Conservation (phyloP, 2,888 invertebrate genomes). For the Caradrina kadenii region DNA sequence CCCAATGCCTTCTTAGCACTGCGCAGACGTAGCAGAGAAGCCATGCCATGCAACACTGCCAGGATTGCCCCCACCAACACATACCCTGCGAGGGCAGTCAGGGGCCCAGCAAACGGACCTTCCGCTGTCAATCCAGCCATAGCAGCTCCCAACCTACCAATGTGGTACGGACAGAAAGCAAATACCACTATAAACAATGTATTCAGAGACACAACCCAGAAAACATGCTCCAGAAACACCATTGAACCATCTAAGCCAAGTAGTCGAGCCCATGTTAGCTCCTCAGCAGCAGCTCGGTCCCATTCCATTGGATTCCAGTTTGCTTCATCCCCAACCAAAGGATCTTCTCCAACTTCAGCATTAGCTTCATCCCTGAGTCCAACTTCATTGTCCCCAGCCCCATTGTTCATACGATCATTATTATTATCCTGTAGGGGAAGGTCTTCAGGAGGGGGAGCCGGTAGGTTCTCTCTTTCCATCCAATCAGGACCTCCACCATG, state of each 20-base stretch:
- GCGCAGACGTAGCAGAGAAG: conserved; percentile 94
- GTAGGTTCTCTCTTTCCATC: conserved; percentile 94
- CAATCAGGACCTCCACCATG: conserved; percentile 99
- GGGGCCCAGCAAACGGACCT: conserved; percentile 97
- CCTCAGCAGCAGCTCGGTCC: conserved; percentile 99
- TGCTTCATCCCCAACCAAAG: conserved; percentile 93
- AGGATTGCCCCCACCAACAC: conserved; percentile 96
- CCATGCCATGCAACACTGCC: conserved; percentile 95
- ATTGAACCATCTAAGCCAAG: conserved; percentile 99
- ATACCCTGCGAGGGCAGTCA: conserved; percentile 98
- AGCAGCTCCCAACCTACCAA: conserved; percentile 96
- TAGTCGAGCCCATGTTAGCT: conserved; percentile 99
- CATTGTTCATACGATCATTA: conserved; percentile 86
- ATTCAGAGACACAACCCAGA: conserved; percentile 99
- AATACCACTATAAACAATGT: conserved; percentile 99
- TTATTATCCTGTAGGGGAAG: conserved; percentile 86
- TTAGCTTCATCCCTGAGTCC: conserved; percentile 80
- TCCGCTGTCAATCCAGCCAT: conserved; percentile 87
- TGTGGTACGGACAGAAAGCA: conserved; percentile 98
- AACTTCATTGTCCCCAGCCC: conserved; percentile 78
- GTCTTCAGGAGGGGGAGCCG: conserved; percentile 87
- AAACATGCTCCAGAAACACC: conserved; percentile 99
- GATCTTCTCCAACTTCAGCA: conserved; percentile 86
- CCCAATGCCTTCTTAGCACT: conserved; percentile 96
- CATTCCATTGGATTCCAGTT: conserved; percentile 99